Conservation (phyloP, 2,113 vertebrate species). For the Arvicanthis niloticus region DNA sequence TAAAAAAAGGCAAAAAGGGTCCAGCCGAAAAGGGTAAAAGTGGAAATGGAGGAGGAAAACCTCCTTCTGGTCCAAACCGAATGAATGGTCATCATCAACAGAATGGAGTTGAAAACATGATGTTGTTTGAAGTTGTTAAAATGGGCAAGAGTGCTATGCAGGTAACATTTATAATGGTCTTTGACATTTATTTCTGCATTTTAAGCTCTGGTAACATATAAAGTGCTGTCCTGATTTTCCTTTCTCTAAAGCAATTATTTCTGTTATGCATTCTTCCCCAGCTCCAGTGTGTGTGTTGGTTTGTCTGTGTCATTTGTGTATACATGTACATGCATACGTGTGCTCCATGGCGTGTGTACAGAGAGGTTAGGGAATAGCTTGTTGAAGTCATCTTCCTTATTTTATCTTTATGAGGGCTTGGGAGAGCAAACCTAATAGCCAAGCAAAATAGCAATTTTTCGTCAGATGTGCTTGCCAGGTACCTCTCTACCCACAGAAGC, state of each 20-base stretch:
- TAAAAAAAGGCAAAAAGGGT: constrained; percentile 96
- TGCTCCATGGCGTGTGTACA: background rate
- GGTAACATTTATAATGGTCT: constrained; percentile 87
- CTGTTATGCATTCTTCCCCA: background rate
- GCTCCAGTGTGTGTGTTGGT: background rate
- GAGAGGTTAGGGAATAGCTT: background rate
- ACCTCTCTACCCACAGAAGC: background rate
- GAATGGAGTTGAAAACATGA: constrained; percentile 99
- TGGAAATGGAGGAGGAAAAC: constrained; percentile 90
- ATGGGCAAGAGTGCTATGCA: constrained; percentile 99
- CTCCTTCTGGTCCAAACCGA: constrained; percentile 92
- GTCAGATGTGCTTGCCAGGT: background rate
- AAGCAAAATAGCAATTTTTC: too few relatives aligned
- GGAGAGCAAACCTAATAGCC: background rate
- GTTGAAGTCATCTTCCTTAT: background rate
- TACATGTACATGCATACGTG: background rate
- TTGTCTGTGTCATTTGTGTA: background rate
- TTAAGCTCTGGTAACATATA: constrained; percentile 28
- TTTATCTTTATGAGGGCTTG: background rate
- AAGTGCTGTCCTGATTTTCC: constrained; percentile 8
- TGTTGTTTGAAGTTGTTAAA: constrained; percentile 99
- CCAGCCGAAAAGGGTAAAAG: constrained; percentile 95
- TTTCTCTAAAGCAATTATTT: background rate
- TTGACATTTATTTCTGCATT: constrained; percentile 32
- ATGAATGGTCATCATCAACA: constrained; percentile 99